Base-by-base conservation (phyloP, 2,113 vertebrate genomes). In the Nothobranchius kuhntae region DNA sequence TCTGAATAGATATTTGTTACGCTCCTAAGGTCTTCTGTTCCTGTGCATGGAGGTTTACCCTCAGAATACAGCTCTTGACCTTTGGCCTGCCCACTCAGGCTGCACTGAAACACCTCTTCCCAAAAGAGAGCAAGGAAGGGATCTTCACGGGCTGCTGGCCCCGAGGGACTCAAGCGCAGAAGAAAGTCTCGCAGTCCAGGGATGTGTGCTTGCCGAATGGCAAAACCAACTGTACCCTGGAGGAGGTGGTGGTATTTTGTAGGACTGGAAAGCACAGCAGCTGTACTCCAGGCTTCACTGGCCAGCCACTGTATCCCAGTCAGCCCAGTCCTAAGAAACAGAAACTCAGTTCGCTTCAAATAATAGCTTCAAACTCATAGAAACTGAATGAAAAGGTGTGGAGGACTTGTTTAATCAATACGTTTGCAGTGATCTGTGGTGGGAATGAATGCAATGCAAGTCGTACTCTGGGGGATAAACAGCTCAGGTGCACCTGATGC, bases 251-350 rank as follows among this genome's bases (percentile, higher is more conserved):
- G 87, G 63, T 91, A 92, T 59, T 85, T 89, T 67, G 65, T 71
- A 1, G 89, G 89, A 5, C 70, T 84, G 35, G 92, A 91, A 63
- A 94, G 88, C 36, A 93, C 63, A 0, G 92, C 82, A 7, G 93
- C 91, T 8, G 93, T 94, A 75, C 91, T 92, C 93, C 93, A 94
- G 17, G 93, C 93, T 70, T 94, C 93, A 35, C 93, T 94, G 26
- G 91, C 93, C 42, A 94, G 65, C 93, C 93, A 94, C 61, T 94
- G 93, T 36, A 93, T 90, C 7, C 91, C 92, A 36, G 85, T 89
- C 48, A 94, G 86, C 13, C 85, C 90, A 52, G 86, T 71, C 60
- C 89, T 90, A 57, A 30, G 30, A 30, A 30, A 30, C 30, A 30
- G 30, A 21, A 21, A 30, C 30, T 40, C 38, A 40, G 38, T 40